These are phyloP conservation scores for Buphagus erythrorhynchus DNA, from an alignment of 2,797 vertebrate species.

Conservation along the genomic window DNA sequence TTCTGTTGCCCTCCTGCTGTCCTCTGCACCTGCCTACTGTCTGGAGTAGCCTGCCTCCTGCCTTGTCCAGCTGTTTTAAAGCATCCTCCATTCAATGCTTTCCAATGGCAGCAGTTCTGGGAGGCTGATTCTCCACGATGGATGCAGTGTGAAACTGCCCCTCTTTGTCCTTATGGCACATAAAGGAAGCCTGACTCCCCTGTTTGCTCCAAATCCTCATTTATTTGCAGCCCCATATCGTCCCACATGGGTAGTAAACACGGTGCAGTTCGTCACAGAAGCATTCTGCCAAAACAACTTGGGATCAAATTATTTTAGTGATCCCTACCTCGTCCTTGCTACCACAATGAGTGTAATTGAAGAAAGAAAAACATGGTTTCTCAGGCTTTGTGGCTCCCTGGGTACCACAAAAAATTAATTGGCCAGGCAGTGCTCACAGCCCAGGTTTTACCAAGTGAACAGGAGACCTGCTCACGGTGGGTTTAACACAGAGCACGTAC, in stretches of 20 bases:
- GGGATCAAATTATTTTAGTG: neutral
- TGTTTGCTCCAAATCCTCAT: neutral
- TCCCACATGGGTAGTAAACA: neutral
- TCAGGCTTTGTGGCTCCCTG: neutral
- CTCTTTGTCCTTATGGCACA: neutral
- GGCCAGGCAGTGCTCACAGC: neutral
- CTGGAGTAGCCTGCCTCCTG: neutral
- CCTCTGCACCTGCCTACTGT: constrained; percentile 45
- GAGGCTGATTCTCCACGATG: neutral
- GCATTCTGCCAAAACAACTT: neutral
- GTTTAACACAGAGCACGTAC: neutral
- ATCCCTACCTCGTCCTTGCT: neutral
- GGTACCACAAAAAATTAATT: constrained; percentile 22
- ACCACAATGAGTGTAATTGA: neutral
- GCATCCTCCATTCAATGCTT: neutral
- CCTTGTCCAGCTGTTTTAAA: constrained; percentile 48
- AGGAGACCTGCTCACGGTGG: neutral
- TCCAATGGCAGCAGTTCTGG: neutral
- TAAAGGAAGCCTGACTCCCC: neutral
- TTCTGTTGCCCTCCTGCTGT: constrained; percentile 47
- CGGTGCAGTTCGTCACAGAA: neutral
- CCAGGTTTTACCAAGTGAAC: neutral
- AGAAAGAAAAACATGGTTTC: neutral
- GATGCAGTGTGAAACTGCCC: neutral
- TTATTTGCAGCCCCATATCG: neutral